Evolutionary conservation across 2,113 vertebrate genomes (phyloP).

Genomic region (Uropsilus gracilis): DNA sequence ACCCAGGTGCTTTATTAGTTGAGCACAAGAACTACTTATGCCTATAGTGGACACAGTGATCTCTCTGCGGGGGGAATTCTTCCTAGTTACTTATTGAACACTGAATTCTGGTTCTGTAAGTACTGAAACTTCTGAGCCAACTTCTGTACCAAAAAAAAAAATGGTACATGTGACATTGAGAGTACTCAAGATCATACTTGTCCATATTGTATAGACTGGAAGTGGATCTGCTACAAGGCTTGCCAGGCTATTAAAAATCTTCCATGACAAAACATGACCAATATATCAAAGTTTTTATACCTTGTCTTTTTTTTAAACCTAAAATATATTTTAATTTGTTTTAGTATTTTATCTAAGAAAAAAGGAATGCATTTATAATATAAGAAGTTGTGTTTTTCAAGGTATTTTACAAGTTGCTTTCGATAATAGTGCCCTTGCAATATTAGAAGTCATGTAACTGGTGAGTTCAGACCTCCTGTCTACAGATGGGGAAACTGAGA

Average conservation of each 20-base stretch:
- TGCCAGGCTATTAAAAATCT: neutral
- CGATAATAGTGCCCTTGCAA: neutral
- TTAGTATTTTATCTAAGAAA: neutral
- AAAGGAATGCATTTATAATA: neutral
- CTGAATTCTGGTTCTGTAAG: neutral
- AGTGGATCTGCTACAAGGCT: neutral
- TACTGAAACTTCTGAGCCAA: neutral
- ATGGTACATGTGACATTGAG: neutral
- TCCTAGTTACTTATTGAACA: neutral
- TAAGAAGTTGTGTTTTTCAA: neutral
- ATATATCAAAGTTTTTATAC: neutral
- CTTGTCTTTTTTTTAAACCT: neutral
- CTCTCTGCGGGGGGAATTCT: neutral
- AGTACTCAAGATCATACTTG: neutral
- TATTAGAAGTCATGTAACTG: neutral
- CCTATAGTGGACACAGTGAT: too few relatives aligned
- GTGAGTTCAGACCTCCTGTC: neutral
- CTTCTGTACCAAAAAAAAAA: neutral
- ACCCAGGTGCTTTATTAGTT: neutral
- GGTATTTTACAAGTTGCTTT: neutral
- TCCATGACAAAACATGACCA: neutral
- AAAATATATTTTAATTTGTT: neutral
- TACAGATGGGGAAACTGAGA: neutral
- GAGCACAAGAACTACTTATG: neutral
- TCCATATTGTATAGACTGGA: neutral